Base-by-base conservation (phyloP, 2,888 invertebrate genomes). In the Rapana venosa region DNA sequence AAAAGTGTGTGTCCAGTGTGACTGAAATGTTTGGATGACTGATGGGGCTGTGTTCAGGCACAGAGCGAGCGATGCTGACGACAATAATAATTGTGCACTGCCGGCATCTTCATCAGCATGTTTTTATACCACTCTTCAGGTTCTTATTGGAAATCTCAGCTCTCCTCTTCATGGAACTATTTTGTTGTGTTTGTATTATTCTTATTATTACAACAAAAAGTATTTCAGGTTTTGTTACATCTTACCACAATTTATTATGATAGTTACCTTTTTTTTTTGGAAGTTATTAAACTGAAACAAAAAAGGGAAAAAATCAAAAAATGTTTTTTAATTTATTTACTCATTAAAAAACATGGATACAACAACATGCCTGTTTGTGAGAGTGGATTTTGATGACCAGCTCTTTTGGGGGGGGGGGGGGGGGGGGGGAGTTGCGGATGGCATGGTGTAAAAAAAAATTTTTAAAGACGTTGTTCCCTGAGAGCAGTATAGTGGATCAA, bases 121-220 rank as follows among this genome's bases (percentile, higher is more conserved):
- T 87, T 87, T 20, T 61, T 70, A 35, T 66, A 58, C 77, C n/a
- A 56, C 79, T 81, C 88, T 88, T 88, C 79, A 74, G 61, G 85
- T 89, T 89, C 84, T 66, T 89, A 74, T 89, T 89, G 87, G 90
- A 90, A 90, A 89, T 90, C 83, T 89, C 89, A 90, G 70, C 66
- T 84, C 88, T 66, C 87, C 86, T 61, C 22, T 77, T 79, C 22
- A 90, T n/a, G 30, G 47, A 47, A 36, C 11, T 83, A 22, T 47
- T 47, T 83, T 36, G 36, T 81, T 83, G 22, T 83, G 22, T 74
- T 88, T 88, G 58, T 88, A 87, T 90, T 15, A 79, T n/a, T 30
- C n/a, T 77, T 8, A 77, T 79, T 79, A 32, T 79, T 79, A 79
- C 26, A 47, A 8, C 47, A 47, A 47, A n/a, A 66, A 87, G 88